Base-by-base conservation (phyloP, 2,113 vertebrate species). In the Crocuta crocuta region DNA sequence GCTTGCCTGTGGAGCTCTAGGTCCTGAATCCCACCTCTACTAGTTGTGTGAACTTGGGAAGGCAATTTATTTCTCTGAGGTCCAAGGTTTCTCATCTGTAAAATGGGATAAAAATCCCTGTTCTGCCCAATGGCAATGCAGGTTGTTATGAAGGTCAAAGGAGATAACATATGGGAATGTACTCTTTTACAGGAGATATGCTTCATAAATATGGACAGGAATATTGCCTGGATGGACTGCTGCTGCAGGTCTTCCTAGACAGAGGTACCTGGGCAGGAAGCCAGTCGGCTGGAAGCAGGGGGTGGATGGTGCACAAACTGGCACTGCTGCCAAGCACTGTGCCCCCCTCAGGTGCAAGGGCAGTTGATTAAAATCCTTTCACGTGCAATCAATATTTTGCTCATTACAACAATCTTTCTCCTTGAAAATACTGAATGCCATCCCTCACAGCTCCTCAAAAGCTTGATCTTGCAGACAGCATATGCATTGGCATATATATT, bases 301-400 rank as follows among this genome's bases (percentile, higher is more conserved):
- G 96, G 97, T 86, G 94, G 98, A 99, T 98, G 98, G 99, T 98
- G 97, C 98, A 98, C 98, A 99, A 99, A 99, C 98, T 99, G 97
- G 98, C 98, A 98, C 94, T 98, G 97, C 55, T 98, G 98, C 92
- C 94, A 97, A 98, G 97, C 91, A 94, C 97, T 98, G 97, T 98
- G 97, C 98, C 98, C 98, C 98, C 98, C 94, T 95, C 98, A 97
- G 98, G 98, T 98, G 96, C 98, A 98, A 98, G 97, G 97, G 97
- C 98, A 98, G 99, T 98, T 99, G 98, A 99, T 99, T 99, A 99
- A 99, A 99, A 98, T 98, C 98, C 98, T 98, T 99, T 98, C 99
- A 99, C 98, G 98, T 98, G 98, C 98, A 99, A 99, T 99, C 99
- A 98, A 98, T 99, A 99, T 98, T 98, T 99, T 98, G 97, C 98